Evolutionary conservation across 2,113 vertebrate genomes (phyloP).

Genomic region (Ia io): DNA sequence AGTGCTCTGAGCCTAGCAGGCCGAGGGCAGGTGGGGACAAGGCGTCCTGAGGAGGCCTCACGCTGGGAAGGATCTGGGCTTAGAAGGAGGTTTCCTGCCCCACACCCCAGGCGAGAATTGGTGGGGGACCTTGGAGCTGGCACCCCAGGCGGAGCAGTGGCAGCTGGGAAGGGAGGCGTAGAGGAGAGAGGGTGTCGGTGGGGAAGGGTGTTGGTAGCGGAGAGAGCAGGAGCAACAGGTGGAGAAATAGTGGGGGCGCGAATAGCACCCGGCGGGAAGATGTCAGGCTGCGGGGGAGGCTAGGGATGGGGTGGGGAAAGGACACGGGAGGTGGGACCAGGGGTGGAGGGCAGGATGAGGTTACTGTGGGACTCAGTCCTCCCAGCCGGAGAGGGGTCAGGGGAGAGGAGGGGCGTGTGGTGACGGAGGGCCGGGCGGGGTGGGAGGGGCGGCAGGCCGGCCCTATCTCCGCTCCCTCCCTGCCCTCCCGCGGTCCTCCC

Average conservation of each 20-base stretch:
- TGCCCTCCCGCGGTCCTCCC: slow-evolving; percentile 70
- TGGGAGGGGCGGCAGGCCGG: slow-evolving; percentile 36
- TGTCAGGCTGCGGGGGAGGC: neutral
- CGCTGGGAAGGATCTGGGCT: neutral
- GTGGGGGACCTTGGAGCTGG: neutral
- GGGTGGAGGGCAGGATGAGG: neutral
- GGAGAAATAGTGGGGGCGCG: neutral
- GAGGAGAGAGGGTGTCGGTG: neutral
- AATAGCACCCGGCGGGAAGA: neutral
- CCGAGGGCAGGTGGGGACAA: too few species aligned
- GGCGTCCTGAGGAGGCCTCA: neutral
- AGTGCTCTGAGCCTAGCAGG: neutral
- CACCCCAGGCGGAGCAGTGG: neutral
- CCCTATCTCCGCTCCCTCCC: slow-evolving; percentile 67
- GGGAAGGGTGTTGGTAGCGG: neutral
- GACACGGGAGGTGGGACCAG: neutral
- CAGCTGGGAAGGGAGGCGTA: neutral
- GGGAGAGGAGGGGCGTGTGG: neutral
- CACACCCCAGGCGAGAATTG: neutral
- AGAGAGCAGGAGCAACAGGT: neutral
- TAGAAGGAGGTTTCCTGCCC: neutral
- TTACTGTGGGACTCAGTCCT: neutral
- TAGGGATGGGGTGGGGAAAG: neutral
- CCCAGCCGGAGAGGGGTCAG: neutral
- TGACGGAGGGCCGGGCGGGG: slow-evolving; percentile 41